Evolutionary conservation across 2,797 vertebrate genomes (phyloP), one percentile per base, ranked within the genome.

Genomic region (Epinephelus malabaricus): DNA sequence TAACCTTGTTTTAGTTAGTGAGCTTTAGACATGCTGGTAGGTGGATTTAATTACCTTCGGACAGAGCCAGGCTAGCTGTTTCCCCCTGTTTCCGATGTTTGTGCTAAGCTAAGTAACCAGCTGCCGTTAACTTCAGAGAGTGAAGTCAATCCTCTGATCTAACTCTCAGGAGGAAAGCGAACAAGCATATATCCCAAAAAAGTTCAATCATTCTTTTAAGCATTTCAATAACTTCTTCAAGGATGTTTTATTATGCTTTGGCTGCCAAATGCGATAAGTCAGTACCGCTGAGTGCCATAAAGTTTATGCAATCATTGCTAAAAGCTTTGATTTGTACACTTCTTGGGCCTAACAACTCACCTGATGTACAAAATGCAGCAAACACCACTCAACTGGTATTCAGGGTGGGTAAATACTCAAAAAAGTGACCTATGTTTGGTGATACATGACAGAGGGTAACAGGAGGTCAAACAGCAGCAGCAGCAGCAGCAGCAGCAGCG

Each of bases 251-350:
- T 55, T 45, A 27, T 7, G 14, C 23, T 38, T 12, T 50, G 49
- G 47, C 65, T 51, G 49, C 64, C 27, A 68, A 4, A 49, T 10
- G 59, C 1, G 14, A 40, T 30, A 10, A 0, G 9, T 46, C 12
- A 53, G 27, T 70, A 19, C 21, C 43, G 45, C 56, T 5, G 30
- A 30, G 46, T 55, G 77, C 65, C 34, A 21, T 27, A 71, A 76
- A 77, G 80, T 89, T 89, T 87, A 90, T 86, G 90, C 89, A 91
- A 84, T 84, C 89, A 68, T 62, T 69, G 7, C 47, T 46, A 58
- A 56, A 67, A 15, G 34, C 12, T 38, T 60, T 6, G 11, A 55
- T 60, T 30, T 45, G 51, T 15, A 11, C 8, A 27, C 61, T 13
- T 15, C 34, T 64, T 58, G 46, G 38, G 8, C 73, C 14, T 56